phyloP scores from a whole-genome alignment of 1,140 invertebrate genomes.

The Anastrepha obliqua region DNA sequence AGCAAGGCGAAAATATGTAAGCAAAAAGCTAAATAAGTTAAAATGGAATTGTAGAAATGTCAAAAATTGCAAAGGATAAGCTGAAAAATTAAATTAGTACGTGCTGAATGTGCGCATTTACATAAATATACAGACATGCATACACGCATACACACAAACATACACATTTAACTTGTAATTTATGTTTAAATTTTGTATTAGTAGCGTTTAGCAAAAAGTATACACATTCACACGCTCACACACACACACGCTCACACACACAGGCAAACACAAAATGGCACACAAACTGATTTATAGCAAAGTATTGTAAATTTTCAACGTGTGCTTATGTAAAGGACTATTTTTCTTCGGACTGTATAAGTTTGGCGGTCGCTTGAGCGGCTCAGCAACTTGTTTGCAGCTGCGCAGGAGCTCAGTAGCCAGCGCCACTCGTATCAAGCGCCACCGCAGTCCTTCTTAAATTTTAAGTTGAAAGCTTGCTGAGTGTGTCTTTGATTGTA shows the following conservation, averaged over 20 bases:
- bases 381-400: too few relatives aligned
- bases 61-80: background rate
- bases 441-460: too few relatives aligned
- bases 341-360: too few relatives aligned
- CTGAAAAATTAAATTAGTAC: too few relatives aligned
- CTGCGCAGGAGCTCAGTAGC: too few relatives aligned
- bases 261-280: background rate
- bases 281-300: background rate
- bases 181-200: background rate
- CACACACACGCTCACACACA: background rate
- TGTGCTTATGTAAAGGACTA: background rate
- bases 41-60: background rate
- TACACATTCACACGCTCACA: background rate
- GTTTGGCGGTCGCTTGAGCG: too few relatives aligned
- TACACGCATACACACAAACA: too few relatives aligned
- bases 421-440: too few relatives aligned
- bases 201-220: background rate
- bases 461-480: too few relatives aligned
- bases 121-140: background rate
- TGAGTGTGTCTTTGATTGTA: too few relatives aligned
- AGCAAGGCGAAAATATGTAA: background rate
- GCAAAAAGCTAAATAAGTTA: background rate
- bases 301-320: conserved; percentile 9
- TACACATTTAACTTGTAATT: too few relatives aligned
- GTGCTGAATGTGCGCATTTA: background rate